phyloP scores from a whole-genome alignment of 2,888 invertebrate species.

The Metalampra italica region DNA sequence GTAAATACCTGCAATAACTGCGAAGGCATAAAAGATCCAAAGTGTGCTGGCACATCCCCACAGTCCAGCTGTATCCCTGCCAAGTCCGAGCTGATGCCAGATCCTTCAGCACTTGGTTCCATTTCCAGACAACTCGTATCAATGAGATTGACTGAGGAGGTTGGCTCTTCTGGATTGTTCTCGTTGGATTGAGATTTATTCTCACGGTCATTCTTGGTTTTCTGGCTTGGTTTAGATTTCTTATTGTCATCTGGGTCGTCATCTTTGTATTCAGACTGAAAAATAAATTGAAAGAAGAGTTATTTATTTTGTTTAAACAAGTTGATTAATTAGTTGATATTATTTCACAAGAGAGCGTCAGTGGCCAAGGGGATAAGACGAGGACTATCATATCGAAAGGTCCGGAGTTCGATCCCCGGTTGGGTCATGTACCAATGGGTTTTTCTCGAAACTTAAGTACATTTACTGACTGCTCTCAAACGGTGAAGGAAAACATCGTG shows the following conservation, averaged over 20 bases:
- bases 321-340: too few species aligned
- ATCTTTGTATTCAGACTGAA: slow-evolving; percentile 81
- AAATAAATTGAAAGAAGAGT: slow-evolving; percentile 27
- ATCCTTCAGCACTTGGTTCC: slow-evolving; percentile 21
- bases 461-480: too few species aligned
- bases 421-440: too few species aligned
- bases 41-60: slow-evolving; percentile 48
- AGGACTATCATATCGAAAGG: too few species aligned
- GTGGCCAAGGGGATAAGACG: too few species aligned
- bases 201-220: slow-evolving; percentile 22
- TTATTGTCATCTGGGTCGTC: slow-evolving; percentile 40
- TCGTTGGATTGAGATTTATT: slow-evolving; percentile 25
- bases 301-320: neutral
- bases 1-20: slow-evolving; percentile 62
- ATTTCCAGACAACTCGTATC: slow-evolving; percentile 44
- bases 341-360: too few species aligned
- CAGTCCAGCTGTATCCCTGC: slow-evolving; percentile 56
- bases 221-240: slow-evolving; percentile 37
- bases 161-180: slow-evolving; percentile 18
- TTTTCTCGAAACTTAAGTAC: too few species aligned
- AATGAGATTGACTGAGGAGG: slow-evolving; percentile 45
- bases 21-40: slow-evolving; percentile 72
- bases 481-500: too few species aligned
- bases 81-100: slow-evolving; percentile 51
- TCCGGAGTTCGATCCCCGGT: too few species aligned